Evolutionary conservation across 1,140 invertebrate genomes (phyloP), one percentile per base, ranked within the genome.

Genomic region (Procambarus virginalis): DNA sequence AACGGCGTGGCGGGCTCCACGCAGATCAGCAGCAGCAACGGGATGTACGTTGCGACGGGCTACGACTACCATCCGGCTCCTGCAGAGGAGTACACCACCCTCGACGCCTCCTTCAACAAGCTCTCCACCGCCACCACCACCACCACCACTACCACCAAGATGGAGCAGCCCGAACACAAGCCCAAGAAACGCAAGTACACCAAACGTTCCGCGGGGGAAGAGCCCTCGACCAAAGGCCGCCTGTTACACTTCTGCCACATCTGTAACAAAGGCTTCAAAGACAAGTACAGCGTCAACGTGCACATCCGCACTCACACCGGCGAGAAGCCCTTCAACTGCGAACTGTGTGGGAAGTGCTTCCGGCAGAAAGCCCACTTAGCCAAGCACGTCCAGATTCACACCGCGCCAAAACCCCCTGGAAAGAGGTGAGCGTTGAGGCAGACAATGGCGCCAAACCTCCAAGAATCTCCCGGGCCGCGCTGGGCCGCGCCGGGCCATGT

Each of bases 381-480:
- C 84, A 99, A 99, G 94, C 98, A 99, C 94, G 98, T 99, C 94
- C 97, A 99, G 94, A 99, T 98, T 34, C 98, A 99, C 94, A 96
- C 97, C 89, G 96, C 96, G 10, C 91, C 89, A 46, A 92, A 92
- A 46, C 92, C 92, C 10, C 89, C 92, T 8, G 91, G 91, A 46
- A 92, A 92, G 76, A 90, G 91, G 90, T 92, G 86, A 92, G 84
- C 46, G 83, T 34, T 12, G 8, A n/a, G 73, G 88, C 6, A 46
- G 17, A 78, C 64, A 34, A 10, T 64, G 49, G 17, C 81, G 22
- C 45, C 45, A 76, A 76, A 34, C 55, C 75, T 84, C 60, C 80
- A 10, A 14, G 22, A 81, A 34, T 34, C 55, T 20, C 75, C 88
- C 75, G 88, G 5, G 76, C 76, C 75, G 60, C 88, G 49, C 58